These are phyloP conservation scores for Sphaerophoria rueppellii DNA, from an alignment of 2,888 invertebrate genomes.

Conservation along the genomic window DNA sequence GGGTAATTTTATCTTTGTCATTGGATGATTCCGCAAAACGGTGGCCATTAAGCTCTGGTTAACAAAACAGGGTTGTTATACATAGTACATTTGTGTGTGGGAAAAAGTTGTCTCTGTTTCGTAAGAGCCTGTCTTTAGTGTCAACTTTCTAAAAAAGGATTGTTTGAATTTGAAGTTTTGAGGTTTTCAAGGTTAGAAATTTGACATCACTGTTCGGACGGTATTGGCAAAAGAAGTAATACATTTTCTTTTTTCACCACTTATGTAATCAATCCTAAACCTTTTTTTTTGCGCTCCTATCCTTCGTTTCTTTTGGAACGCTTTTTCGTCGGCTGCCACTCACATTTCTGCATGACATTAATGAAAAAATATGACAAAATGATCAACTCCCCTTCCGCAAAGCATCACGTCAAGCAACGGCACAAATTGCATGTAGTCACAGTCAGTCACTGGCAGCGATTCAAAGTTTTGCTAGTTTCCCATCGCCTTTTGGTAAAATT, in stretches of 20 bases:
- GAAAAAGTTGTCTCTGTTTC: too few relatives aligned
- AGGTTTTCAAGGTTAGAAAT: not conserved
- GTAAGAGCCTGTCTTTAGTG: too few relatives aligned
- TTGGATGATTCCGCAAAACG: constrained; percentile 34
- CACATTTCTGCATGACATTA: constrained; percentile 51
- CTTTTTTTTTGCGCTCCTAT: constrained; percentile 25
- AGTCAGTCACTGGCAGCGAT: constrained; percentile 19
- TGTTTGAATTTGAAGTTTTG: not conserved
- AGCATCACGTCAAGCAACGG: constrained; percentile 20
- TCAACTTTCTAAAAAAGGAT: not conserved
- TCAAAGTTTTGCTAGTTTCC: constrained; percentile 49
- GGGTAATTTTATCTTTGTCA: constrained; percentile 67
- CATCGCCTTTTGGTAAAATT: constrained; percentile 46
- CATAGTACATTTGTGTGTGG: not conserved
- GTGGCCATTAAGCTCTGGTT: constrained; percentile 5
- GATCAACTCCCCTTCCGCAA: constrained; percentile 45
- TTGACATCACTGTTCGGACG: constrained; percentile 6
- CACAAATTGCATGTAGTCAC: constrained; percentile 7
- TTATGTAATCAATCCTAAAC: constrained; percentile 54
- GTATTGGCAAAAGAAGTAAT: constrained; percentile 27
- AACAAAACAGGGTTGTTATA: constrained; percentile 13
- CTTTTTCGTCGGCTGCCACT: constrained; percentile 37
- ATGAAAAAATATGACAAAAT: constrained; percentile 56
- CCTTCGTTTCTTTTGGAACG: constrained; percentile 25
- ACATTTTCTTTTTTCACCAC: constrained; percentile 23